Evolutionary conservation across 2,113 vertebrate species (phyloP).

Genomic region (Emydura subglobosa): DNA sequence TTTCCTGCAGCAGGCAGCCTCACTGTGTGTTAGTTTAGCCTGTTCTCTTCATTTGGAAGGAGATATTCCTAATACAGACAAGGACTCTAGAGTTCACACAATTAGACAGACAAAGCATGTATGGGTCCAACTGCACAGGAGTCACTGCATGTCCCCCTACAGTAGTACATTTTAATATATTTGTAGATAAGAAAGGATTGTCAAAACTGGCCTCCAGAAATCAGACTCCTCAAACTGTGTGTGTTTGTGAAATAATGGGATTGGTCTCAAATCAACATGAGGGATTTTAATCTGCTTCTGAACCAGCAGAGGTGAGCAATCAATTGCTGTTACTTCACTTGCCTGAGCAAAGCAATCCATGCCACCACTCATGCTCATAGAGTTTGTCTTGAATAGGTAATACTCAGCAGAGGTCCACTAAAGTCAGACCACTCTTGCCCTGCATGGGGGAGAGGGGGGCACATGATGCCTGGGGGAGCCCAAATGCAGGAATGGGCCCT

Average conservation of each 20-base stretch:
- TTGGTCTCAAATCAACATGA: neutral
- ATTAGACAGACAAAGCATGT: neutral
- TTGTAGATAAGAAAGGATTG: neutral
- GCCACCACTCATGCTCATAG: neutral
- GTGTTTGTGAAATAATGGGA: neutral
- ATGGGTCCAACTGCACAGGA: too few species aligned
- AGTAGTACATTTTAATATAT: neutral
- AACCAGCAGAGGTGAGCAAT: neutral
- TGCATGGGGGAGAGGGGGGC: too few species aligned
- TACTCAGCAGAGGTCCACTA: neutral
- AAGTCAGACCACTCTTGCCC: neutral
- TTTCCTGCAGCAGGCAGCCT: constrained; percentile 7
- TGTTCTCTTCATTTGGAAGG: neutral
- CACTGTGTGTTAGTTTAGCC: neutral
- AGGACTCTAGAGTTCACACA: neutral
- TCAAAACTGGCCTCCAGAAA: neutral
- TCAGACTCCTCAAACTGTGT: neutral
- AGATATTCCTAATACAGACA: neutral
- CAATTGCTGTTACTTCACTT: neutral
- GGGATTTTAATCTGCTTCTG: neutral
- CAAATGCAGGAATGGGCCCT: too few species aligned
- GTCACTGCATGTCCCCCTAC: neutral
- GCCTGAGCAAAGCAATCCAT: neutral
- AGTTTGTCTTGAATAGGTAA: neutral
- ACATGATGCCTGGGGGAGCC: too few species aligned